Evolutionary conservation across 1,140 invertebrate species (phyloP), one percentile per base, ranked within the genome.

Genomic region (Halictus rubicundus): DNA sequence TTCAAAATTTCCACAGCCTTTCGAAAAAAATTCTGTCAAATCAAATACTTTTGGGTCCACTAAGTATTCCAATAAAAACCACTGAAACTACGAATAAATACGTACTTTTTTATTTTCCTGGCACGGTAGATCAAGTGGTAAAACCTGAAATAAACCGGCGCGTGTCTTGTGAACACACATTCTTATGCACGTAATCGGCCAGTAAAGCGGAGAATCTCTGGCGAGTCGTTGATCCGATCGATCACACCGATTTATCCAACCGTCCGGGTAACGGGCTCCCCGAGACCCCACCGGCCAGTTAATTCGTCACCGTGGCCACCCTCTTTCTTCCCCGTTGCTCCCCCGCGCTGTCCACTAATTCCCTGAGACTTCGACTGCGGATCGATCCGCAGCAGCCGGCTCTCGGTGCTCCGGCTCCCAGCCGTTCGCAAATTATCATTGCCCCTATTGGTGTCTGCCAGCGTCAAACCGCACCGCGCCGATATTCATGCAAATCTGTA

Each of bases 401-500:
- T 25, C 37, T 16, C 37, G 37, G 5, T 1, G 32, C 2, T 23
- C 12, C 12, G 57, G 12, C 57, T n/a, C 39, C 25, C 25, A 5
- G 54, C 32, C n/a, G 25, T 59, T 68, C 25, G 39, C 54, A 68
- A 74, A 75, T 68, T 61, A 80, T 75, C 71, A 63, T 75, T 75
- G 71, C 54, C 42, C 61, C 64, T 49, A 75, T 68, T 32, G 78
- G 46, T 49, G 64, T 72, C 60, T 63, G 78, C 25, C 25, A 52
- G 39, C 78, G 63, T 80, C 61, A 59, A 80, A 68, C 78, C 52
- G 54, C 71, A 64, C 12, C 23, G 21, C 54, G 25, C 21, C 54
- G 78, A 80, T 75, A 80, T 54, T 60, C 78, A 68, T 75, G 78
- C 64, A 80, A 75, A 80, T 80, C 61, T 64, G 7, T 12, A 27